Conservation (phyloP, 2,113 vertebrate species). For the Turnix velox region DNA sequence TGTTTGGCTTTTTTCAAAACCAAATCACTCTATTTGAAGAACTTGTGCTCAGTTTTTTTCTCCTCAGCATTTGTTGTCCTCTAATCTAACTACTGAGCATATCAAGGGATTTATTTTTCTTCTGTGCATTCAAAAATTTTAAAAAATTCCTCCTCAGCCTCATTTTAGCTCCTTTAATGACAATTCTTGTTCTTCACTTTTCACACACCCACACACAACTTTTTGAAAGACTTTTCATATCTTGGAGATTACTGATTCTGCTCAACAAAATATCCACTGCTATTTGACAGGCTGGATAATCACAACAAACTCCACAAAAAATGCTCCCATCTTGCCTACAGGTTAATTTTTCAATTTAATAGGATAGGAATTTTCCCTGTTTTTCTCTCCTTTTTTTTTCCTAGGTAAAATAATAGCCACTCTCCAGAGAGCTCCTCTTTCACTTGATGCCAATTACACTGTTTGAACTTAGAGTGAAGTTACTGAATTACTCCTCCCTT, state of each 20-base stretch:
- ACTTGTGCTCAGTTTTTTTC: background rate
- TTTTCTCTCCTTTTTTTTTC: conserved; percentile 10
- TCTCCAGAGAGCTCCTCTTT: background rate
- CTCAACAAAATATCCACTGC: background rate
- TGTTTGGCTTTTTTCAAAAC: background rate
- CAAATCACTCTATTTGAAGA: background rate
- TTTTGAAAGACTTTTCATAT: conserved; percentile 18
- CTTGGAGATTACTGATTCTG: background rate
- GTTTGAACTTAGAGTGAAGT: background rate
- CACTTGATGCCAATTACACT: background rate
- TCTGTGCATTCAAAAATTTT: conserved; percentile 20
- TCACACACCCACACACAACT: conserved; percentile 17
- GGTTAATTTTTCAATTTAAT: conserved; percentile 10
- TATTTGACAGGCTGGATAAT: conserved; percentile 14
- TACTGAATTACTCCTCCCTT: background rate
- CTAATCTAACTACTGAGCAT: background rate
- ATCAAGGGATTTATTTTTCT: conserved; percentile 40
- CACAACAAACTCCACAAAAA: background rate
- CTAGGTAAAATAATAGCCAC: background rate
- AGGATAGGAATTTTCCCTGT: background rate
- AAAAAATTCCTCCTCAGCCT: conserved; percentile 35
- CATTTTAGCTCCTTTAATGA: conserved; percentile 1
- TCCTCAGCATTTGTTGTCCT: background rate
- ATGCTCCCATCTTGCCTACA: background rate
- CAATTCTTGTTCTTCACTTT: conserved; percentile 25